phyloP scores from a whole-genome alignment of 2,113 vertebrate species.

The Calypte anna region DNA sequence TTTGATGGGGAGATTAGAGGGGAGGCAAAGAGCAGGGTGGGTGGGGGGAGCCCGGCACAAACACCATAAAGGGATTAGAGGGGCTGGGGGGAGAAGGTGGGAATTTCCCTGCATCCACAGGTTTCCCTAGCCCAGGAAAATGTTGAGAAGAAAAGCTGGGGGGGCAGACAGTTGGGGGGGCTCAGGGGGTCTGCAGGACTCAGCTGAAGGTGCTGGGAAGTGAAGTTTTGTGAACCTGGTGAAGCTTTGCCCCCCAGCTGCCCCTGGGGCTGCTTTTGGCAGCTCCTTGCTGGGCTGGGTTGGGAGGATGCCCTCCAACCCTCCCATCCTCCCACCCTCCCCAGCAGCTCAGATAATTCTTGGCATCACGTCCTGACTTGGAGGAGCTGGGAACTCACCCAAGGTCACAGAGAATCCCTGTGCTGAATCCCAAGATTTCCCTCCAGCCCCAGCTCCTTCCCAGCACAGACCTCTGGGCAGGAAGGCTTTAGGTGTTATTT shows the following conservation, averaged over 20 bases:
- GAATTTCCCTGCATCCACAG: neutral
- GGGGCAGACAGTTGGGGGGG: neutral
- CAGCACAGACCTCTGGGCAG: neutral
- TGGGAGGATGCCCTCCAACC: neutral
- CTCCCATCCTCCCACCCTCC: neutral
- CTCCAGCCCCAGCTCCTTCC: neutral
- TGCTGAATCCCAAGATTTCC: neutral
- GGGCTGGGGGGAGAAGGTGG: neutral
- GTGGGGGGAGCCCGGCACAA: neutral
- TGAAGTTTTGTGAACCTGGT: too few species aligned
- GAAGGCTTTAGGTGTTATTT: neutral
- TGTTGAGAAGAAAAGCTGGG: neutral
- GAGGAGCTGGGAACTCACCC: neutral
- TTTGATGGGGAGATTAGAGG: slow-evolving; percentile 13
- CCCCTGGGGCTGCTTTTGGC: neutral
- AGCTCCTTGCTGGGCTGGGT: neutral
- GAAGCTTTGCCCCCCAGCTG: neutral
- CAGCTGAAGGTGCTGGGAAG: neutral
- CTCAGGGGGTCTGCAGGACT: rapidly evolving
- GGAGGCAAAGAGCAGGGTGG: slow-evolving; percentile 60
- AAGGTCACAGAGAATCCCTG: rapidly evolving
- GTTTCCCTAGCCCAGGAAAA: neutral
- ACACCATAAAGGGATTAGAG: slow-evolving; percentile 65
- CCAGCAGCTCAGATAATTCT: neutral
- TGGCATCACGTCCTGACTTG: neutral